Conservation (phyloP, 2,113 vertebrate genomes). For the Pygoscelis antarcticus region DNA sequence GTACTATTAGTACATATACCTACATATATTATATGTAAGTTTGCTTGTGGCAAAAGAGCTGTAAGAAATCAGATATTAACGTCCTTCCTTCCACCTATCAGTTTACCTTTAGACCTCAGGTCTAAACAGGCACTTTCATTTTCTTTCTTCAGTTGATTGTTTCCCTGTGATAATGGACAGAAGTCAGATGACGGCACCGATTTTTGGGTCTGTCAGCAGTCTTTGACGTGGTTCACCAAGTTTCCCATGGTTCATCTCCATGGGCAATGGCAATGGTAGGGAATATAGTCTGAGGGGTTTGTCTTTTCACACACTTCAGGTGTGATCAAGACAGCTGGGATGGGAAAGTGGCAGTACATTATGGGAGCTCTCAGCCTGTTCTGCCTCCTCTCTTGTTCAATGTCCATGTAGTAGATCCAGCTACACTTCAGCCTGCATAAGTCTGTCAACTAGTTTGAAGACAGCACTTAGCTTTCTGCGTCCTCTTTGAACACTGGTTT, state of each 20-base stretch:
- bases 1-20: not conserved
- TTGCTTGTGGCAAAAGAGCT: not conserved
- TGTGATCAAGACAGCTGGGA: not conserved
- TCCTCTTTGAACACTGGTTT: not conserved
- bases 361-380: not conserved
- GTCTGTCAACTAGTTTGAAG: not conserved
- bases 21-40: not conserved
- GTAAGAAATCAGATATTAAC: not conserved
- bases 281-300: not conserved
- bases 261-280: not conserved
- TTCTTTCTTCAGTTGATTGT: not conserved
- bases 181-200: not conserved
- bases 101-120: not conserved
- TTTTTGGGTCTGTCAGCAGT: not conserved
- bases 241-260: not conserved
- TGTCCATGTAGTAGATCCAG: not conserved
- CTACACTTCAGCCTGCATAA: not conserved
- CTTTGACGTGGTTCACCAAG: not conserved
- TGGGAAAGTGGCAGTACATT: not conserved
- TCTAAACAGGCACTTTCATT: not conserved
- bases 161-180: not conserved
- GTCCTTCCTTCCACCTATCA: not conserved
- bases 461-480: not conserved
- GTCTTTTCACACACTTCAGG: not conserved
- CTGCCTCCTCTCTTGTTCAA: not conserved